Conservation (phyloP, 2,888 invertebrate genomes). For the Pyrrhia umbra region DNA sequence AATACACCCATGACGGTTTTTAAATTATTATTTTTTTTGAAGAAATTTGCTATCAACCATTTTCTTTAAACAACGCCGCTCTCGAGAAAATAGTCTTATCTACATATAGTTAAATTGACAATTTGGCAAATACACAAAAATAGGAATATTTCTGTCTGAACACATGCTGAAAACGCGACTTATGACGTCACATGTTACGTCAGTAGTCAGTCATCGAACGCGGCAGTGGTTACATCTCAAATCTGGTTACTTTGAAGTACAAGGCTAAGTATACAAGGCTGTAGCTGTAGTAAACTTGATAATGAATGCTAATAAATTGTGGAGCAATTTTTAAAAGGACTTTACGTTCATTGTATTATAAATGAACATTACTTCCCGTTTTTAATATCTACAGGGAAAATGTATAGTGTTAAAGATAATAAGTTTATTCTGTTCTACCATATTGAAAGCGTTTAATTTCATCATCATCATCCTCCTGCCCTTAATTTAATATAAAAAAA, state of each 20-base stretch:
- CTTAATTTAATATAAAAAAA: too few species aligned
- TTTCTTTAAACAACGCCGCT: background rate
- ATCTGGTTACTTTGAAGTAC: conserved; percentile 17
- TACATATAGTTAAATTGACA: background rate
- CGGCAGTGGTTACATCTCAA: background rate
- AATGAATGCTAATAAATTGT: conserved; percentile 37
- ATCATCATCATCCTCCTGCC: too few species aligned
- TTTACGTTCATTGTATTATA: background rate
- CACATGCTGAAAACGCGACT: conserved; percentile 3
- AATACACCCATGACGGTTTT: too few species aligned
- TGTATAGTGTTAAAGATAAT: too few species aligned
- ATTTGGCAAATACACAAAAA: conserved; percentile 1
- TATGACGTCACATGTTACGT: conserved; percentile 25
- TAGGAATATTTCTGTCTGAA: conserved; percentile 3
- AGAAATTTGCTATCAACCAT: too few species aligned
- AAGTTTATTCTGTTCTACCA: too few species aligned
- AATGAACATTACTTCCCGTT: conserved; percentile 1
- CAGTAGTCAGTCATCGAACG: background rate
- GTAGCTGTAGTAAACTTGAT: conserved; percentile 15
- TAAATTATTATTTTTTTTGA: too few species aligned
- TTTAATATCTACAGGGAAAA: background rate
- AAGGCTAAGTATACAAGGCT: conserved; percentile 36
- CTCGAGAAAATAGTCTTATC: background rate
- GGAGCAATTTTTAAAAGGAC: conserved; percentile 2
- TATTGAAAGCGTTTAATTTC: too few species aligned